Evolutionary conservation across 2,888 invertebrate species (phyloP).

Genomic region (Limenitis camilla): DNA sequence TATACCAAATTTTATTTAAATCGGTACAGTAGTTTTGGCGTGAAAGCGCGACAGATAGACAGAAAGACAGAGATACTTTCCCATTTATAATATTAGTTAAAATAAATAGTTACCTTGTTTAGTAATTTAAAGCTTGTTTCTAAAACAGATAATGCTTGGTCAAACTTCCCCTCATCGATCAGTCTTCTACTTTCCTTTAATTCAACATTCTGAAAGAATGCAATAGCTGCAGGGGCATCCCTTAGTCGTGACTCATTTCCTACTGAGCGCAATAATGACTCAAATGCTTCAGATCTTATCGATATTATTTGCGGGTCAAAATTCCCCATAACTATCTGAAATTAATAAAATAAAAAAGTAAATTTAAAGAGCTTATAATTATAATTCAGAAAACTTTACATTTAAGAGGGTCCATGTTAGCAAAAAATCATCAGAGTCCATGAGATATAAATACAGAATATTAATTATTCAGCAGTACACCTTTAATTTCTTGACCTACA

Average conservation of each 20-base stretch:
- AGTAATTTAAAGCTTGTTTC: conserved; percentile 81
- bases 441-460: no score
- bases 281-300: conserved; percentile 78
- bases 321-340: conserved; percentile 78
- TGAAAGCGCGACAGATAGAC: no score
- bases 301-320: conserved; percentile 80
- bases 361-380: no score
- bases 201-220: conserved; percentile 80
- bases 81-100: no score
- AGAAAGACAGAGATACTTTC: no score
- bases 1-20: no score
- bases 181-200: conserved; percentile 75
- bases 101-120: conserved; percentile 66
- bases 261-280: conserved; percentile 74
- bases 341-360: not conserved
- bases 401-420: no score
- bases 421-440: no score
- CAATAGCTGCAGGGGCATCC: conserved; percentile 71
- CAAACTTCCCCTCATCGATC: conserved; percentile 74
- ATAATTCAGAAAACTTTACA: no score
- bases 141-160: conserved; percentile 77
- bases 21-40: no score
- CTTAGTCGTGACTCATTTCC: conserved; percentile 72
- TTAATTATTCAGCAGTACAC: no score
- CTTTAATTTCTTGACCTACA: no score